phyloP scores from a whole-genome alignment of 2,113 vertebrate genomes.

The Saccopteryx leptura region DNA sequence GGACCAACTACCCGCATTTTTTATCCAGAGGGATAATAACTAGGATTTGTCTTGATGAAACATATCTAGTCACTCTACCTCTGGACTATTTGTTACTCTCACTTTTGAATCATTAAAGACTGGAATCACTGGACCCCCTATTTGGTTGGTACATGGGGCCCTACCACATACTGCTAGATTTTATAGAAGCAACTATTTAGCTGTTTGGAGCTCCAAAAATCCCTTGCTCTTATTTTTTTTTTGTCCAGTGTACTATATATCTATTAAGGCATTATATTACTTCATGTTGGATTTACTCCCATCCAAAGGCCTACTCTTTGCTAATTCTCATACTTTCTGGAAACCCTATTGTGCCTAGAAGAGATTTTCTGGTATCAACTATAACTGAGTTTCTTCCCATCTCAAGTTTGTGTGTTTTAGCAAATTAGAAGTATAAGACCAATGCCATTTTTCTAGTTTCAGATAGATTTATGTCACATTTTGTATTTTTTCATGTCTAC shows the following conservation, averaged over 20 bases:
- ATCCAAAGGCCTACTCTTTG: neutral
- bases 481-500: neutral
- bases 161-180: neutral
- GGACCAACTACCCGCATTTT: neutral
- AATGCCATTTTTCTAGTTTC: neutral
- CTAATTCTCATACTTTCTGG: neutral
- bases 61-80: neutral
- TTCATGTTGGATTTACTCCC: neutral
- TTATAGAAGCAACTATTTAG: neutral
- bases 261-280: neutral
- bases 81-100: neutral
- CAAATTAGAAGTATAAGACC: neutral
- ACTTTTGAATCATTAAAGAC: neutral
- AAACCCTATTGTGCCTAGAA: neutral
- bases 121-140: neutral
- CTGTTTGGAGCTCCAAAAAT: neutral
- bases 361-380: neutral
- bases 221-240: neutral
- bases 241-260: neutral
- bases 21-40: neutral
- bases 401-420: neutral
- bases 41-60: neutral
- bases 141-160: too few relatives aligned
- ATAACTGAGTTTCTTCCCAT: neutral
- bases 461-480: neutral